These are phyloP conservation scores for Anagyrus pseudococci DNA, from an alignment of 2,888 invertebrate species.

Conservation along the genomic window DNA sequence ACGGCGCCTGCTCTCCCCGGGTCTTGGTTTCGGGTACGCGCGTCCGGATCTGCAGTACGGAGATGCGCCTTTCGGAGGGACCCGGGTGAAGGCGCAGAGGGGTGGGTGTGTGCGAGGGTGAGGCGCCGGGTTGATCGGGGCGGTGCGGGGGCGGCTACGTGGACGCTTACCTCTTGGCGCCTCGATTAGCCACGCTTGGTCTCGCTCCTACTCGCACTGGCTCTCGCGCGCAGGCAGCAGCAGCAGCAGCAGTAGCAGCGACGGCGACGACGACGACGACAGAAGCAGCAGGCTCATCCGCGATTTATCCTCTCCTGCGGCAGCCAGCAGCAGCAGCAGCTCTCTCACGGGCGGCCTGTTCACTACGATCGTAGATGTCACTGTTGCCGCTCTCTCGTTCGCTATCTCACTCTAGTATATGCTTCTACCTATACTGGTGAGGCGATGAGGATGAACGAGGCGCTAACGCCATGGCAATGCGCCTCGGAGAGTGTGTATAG, in stretches of 20 bases:
- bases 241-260: background rate
- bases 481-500: too few relatives aligned
- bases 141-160: background rate
- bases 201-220: constrained; percentile 21
- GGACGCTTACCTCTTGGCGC: constrained; percentile 75
- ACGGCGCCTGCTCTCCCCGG: background rate
- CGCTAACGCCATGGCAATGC: too few relatives aligned
- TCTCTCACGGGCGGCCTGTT: too few relatives aligned
- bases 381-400: constrained; percentile 4
- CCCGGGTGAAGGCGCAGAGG: too few relatives aligned
- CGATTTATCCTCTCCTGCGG: too few relatives aligned
- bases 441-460: too few relatives aligned
- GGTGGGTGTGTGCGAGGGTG: background rate
- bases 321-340: too few relatives aligned
- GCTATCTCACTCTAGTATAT: too few relatives aligned
- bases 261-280: background rate
- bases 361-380: constrained; percentile 23
- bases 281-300: background rate
- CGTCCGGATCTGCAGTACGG: too few relatives aligned
- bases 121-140: background rate
- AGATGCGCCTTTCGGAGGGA: too few relatives aligned
- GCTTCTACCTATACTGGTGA: too few relatives aligned
- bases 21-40: background rate
- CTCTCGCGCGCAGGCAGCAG: constrained; percentile 5
- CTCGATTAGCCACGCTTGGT: constrained; percentile 83